Evolutionary conservation across 1,140 invertebrate genomes (phyloP).

Genomic region (Procambarus virginalis): DNA sequence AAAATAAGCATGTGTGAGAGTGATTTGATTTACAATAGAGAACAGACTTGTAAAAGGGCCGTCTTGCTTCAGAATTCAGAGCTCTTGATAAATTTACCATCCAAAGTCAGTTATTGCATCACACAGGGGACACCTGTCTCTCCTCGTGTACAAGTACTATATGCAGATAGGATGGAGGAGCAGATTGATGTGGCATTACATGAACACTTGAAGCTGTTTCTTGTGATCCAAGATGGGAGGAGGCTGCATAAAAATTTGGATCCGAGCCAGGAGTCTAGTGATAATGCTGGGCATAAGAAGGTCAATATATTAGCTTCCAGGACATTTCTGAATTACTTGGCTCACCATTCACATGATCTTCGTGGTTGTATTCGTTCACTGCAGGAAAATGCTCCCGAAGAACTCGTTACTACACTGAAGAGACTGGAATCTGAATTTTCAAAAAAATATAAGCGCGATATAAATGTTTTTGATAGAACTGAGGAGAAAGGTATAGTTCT

Average conservation of each 20-base stretch:
- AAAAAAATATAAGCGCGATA: constrained; percentile 9
- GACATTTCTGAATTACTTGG: constrained; percentile 51
- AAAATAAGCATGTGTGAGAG: constrained; percentile 52
- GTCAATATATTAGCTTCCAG: constrained; percentile 27
- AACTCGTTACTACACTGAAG: constrained; percentile 14
- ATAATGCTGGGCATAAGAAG: not conserved
- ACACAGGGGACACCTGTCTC: constrained; percentile 54
- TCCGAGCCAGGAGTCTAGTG: not conserved
- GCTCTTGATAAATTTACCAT: constrained; percentile 24
- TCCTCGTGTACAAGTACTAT: constrained; percentile 34
- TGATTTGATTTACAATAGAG: constrained; percentile 27
- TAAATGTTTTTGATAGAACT: constrained; percentile 43
- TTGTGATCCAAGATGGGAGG: constrained; percentile 18
- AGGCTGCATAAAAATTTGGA: not conserved
- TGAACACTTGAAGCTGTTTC: constrained; percentile 45
- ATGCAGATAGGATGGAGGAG: constrained; percentile 53
- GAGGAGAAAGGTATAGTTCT: constrained; percentile 34
- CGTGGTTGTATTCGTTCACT: constrained; percentile 30
- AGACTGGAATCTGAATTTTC: constrained; percentile 27
- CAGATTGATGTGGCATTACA: constrained; percentile 35
- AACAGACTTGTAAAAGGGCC: constrained; percentile 7
- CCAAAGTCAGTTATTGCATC: constrained; percentile 45
- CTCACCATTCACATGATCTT: constrained; percentile 16
- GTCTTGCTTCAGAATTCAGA: constrained; percentile 14
- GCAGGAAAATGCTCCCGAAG: constrained; percentile 29